A percentile compares a stretch with the other conserved stretches of the same genome.
Evolutionary conservation across 2,888 invertebrate genomes (phyloP).

Genomic region (Leucozona laternaria): DNA sequence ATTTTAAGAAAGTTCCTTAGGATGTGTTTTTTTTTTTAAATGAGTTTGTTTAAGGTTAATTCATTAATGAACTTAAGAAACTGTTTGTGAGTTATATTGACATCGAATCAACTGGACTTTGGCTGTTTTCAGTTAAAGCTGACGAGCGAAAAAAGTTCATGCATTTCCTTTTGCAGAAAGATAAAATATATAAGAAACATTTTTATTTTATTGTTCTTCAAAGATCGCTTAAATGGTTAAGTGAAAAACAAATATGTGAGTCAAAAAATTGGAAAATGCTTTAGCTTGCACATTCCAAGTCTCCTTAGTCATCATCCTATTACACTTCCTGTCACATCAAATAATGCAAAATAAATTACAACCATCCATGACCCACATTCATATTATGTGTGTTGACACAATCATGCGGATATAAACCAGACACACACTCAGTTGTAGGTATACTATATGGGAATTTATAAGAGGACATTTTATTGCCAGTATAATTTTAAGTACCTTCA

Average conservation of each 20-base stretch:
- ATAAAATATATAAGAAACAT: no score
- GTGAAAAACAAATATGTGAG: background rate
- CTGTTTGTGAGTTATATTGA: background rate
- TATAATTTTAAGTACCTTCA: conserved; percentile 44
- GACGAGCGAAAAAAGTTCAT: no score
- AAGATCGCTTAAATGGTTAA: no score
- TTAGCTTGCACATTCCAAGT: background rate
- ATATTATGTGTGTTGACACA: conserved; percentile 21
- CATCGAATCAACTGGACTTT: no score
- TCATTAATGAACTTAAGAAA: background rate
- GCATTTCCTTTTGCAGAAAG: no score
- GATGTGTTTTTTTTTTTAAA: background rate
- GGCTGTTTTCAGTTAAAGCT: no score
- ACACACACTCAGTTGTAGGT: conserved; percentile 31
- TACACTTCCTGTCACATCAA: conserved; percentile 25
- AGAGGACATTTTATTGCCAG: conserved; percentile 42
- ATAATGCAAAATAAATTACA: conserved; percentile 34
- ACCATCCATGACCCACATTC: conserved; percentile 29
- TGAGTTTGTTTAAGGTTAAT: background rate
- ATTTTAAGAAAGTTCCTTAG: background rate
- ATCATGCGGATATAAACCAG: conserved; percentile 39
- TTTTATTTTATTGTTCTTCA: no score
- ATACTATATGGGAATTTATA: conserved; percentile 29
- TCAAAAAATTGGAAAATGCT: background rate
- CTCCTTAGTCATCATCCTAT: conserved; percentile 18